Conservation (phyloP, 2,797 vertebrate genomes). For the Gallinago nigripennis region DNA sequence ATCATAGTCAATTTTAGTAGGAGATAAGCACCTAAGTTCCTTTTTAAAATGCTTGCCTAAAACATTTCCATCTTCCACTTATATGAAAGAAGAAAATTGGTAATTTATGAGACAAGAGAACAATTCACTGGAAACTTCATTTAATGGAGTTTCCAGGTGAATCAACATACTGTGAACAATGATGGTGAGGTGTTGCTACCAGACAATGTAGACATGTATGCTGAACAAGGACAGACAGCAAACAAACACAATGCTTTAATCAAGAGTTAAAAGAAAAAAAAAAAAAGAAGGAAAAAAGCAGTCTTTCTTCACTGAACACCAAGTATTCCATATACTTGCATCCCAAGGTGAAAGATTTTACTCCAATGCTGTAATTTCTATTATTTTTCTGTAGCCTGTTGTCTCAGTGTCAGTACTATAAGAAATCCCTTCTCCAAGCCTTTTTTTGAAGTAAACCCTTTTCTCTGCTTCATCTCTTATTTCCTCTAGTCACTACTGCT, state of each 20-base stretch:
- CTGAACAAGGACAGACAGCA: constrained; percentile 1
- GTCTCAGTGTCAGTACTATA: rapidly evolving
- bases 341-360: not conserved
- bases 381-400: not conserved
- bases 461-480: not conserved
- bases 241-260: not conserved
- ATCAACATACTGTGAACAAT: not conserved
- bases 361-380: not conserved
- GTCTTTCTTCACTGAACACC: not conserved
- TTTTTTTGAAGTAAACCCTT: not conserved
- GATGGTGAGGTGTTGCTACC: not conserved
- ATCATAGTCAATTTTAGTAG: not conserved
- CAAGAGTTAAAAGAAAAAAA: not conserved
- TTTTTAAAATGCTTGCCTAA: not conserved
- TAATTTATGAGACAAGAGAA: not conserved
- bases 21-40: not conserved
- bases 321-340: not conserved
- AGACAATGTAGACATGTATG: not conserved
- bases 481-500: not conserved
- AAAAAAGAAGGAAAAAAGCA: not conserved
- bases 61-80: not conserved
- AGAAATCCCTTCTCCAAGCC: not conserved
- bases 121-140: not conserved
- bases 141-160: not conserved
- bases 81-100: not conserved